Percentiles rank a stretch among this genome's conserved stretches.
phyloP scores from a whole-genome alignment of 2,797 vertebrate genomes.

The Hippopotamyrus pictus region DNA sequence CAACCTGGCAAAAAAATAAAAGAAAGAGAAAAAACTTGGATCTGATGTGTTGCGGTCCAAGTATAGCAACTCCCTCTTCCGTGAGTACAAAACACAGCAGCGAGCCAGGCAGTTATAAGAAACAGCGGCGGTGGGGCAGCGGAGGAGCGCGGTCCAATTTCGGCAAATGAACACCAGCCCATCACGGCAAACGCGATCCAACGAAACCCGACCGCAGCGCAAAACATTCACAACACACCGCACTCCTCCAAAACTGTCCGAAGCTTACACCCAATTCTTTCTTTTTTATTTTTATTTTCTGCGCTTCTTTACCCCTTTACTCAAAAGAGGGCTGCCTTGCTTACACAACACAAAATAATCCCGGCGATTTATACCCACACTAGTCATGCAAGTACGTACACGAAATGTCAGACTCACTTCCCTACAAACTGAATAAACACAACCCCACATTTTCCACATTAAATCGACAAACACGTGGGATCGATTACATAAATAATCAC shows the following conservation, averaged over 20 bases:
- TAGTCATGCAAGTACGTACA: neutral
- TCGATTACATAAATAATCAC: constrained; percentile 15
- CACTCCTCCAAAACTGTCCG: neutral
- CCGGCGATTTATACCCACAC: neutral
- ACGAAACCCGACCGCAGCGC: neutral
- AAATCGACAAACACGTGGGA: constrained; percentile 12
- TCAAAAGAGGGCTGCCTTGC: neutral
- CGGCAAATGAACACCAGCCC: constrained; percentile 25
- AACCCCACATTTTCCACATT: constrained; percentile 15
- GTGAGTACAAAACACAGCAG: constrained; percentile 24
- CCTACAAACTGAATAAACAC: neutral
- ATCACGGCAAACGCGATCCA: neutral
- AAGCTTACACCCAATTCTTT: neutral
- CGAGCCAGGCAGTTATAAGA: constrained; percentile 41
- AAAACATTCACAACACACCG: neutral
- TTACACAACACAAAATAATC: neutral
- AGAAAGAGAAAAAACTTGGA: constrained; percentile 12
- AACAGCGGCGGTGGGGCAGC: constrained; percentile 32
- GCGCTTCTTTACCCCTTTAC: neutral
- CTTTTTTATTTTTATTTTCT: neutral
- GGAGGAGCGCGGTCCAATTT: constrained; percentile 50
- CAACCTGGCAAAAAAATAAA: neutral
- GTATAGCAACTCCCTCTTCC: constrained; percentile 20
- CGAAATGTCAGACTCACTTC: neutral
- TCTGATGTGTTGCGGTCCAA: neutral